phyloP scores from a whole-genome alignment of 2,888 invertebrate genomes.

The Ceriagrion tenellum region DNA sequence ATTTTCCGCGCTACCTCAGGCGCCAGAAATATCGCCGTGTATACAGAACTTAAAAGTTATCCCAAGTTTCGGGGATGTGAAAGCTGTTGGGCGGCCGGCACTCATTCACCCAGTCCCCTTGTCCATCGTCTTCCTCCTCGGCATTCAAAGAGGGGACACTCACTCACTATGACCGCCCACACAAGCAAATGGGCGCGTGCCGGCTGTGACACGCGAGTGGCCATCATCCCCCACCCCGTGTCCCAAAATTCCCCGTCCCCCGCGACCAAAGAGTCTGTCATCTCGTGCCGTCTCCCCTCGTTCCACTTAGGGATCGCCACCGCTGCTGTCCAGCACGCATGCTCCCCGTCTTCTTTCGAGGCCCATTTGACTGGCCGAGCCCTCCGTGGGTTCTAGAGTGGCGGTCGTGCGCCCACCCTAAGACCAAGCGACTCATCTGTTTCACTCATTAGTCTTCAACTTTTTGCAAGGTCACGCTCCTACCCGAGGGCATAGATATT shows the following conservation, averaged over 20 bases:
- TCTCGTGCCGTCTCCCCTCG: not conserved
- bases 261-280: not conserved
- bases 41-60: too few species aligned
- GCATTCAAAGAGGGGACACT: not conserved
- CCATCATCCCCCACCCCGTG: not conserved
- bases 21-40: too few species aligned
- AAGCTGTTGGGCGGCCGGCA: not conserved
- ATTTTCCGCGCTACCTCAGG: too few species aligned
- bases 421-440: not conserved
- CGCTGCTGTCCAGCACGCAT: not conserved
- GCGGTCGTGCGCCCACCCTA: not conserved
- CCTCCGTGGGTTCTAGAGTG: not conserved
- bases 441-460: not conserved
- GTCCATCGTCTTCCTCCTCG: not conserved
- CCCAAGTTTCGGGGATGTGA: not conserved
- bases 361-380: not conserved
- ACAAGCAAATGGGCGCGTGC: not conserved
- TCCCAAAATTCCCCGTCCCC: not conserved
- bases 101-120: not conserved
- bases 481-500: not conserved
- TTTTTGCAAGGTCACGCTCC: not conserved
- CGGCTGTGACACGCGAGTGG: constrained; percentile 9
- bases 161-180: not conserved
- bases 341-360: not conserved
- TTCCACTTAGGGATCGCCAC: not conserved